A percentile compares a stretch with the other conserved stretches of the same genome.
phyloP scores from a whole-genome alignment of 2,113 vertebrate genomes.

The Tretioscincus oriximinensis region DNA sequence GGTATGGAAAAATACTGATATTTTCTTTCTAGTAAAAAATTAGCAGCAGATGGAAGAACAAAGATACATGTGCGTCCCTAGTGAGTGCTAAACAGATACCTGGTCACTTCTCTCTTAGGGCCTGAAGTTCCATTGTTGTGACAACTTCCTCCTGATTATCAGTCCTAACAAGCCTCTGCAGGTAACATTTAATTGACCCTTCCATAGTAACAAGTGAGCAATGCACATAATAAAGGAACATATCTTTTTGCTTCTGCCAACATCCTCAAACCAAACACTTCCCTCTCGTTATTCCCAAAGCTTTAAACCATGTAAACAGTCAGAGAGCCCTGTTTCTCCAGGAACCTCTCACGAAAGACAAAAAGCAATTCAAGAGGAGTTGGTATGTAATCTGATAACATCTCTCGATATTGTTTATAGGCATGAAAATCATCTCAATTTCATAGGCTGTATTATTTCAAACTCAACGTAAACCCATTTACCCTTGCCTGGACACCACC shows the following conservation, averaged over 20 bases:
- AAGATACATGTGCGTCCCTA: not conserved
- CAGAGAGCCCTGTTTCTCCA: not conserved
- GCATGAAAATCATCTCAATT: not conserved
- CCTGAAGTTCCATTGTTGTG: too few species aligned
- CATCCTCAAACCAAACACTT: not conserved
- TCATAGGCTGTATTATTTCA: not conserved
- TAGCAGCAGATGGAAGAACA: not conserved
- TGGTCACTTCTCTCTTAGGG: not conserved
- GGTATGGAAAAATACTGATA: not conserved
- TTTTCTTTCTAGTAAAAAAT: not conserved
- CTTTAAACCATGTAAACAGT: too few species aligned
- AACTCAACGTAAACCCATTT: not conserved
- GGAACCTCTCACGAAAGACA: not conserved
- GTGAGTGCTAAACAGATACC: not conserved
- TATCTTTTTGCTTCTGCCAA: not conserved
- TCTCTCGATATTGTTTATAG: not conserved
- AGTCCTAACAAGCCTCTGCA: not conserved
- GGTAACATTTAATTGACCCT: not conserved
- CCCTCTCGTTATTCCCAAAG: not conserved
- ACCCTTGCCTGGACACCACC: too few species aligned
- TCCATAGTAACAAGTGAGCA: not conserved
- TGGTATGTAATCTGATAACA: not conserved
- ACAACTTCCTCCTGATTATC: not conserved
- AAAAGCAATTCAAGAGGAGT: too few species aligned
- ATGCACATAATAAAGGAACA: not conserved